Conservation (phyloP, 1,140 invertebrate genomes). For the Cyphomyrmex costatus region DNA sequence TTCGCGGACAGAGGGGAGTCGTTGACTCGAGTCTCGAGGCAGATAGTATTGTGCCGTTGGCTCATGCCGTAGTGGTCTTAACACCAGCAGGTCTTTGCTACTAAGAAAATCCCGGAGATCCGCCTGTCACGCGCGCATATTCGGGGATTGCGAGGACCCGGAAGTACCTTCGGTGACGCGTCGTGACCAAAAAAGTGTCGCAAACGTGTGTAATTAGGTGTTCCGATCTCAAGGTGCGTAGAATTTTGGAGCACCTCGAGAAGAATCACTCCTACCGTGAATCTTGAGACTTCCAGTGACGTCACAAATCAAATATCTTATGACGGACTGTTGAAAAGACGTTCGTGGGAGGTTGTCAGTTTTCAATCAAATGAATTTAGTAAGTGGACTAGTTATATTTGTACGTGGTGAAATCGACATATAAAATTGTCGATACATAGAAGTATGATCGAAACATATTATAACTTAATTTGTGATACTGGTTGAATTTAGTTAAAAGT, state of each 20-base stretch:
- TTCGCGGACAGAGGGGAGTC: constrained; percentile 80
- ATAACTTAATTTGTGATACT: constrained; percentile 35
- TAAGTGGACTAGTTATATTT: not conserved
- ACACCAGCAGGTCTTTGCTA: constrained; percentile 80
- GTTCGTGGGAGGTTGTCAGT: not conserved
- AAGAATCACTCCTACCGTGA: not conserved
- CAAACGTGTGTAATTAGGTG: not conserved
- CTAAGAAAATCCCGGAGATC: constrained; percentile 68
- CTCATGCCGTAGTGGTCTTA: constrained; percentile 84
- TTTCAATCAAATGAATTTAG: not conserved
- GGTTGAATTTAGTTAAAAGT: not conserved
- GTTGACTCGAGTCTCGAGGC: constrained; percentile 79
- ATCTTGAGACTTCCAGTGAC: constrained; percentile 12
- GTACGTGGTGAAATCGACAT: not conserved
- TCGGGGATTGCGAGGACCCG: constrained; percentile 26
- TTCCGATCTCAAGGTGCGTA: not conserved
- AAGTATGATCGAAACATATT: constrained; percentile 6
- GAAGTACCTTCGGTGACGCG: constrained; percentile 30
- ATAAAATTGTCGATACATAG: not conserved
- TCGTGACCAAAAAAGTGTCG: constrained; percentile 30
- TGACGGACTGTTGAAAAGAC: constrained; percentile 1
- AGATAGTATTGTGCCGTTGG: constrained; percentile 87
- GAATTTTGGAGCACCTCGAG: not conserved
- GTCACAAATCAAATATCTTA: not conserved
- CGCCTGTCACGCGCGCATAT: constrained; percentile 61